Conservation (phyloP, 2,797 vertebrate species). For the Echeneis naucrates region DNA sequence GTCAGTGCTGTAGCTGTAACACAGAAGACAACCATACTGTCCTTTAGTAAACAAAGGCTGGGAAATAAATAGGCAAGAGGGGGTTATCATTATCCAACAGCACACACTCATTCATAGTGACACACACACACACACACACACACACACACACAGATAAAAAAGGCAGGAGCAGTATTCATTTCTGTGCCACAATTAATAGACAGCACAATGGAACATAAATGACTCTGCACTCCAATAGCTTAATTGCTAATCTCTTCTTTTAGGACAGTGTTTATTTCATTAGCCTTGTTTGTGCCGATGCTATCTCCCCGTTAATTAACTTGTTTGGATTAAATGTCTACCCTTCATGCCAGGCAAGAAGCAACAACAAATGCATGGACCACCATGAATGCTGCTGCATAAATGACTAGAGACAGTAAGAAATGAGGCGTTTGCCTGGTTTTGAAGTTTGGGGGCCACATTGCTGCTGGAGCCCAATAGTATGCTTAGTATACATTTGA, state of each 20-base stretch:
- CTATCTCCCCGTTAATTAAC: constrained; percentile 78
- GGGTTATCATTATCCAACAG: constrained; percentile 50
- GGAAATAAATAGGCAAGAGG: constrained; percentile 44
- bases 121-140: constrained; percentile 10
- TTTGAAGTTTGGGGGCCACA: neutral
- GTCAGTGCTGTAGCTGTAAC: constrained; percentile 42
- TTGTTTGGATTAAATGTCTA: constrained; percentile 74
- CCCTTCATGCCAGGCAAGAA: constrained; percentile 41
- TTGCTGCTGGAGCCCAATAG: neutral
- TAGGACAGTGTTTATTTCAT: constrained; percentile 80
- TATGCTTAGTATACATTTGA: neutral
- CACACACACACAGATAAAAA: constrained; percentile 18
- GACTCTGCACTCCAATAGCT: constrained; percentile 69
- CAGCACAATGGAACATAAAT: constrained; percentile 72
- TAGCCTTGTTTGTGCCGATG: constrained; percentile 64
- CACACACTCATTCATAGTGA: constrained; percentile 7
- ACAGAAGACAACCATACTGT: constrained; percentile 49
- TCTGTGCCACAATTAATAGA: constrained; percentile 64
- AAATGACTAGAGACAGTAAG: neutral
- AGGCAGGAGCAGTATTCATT: constrained; percentile 59
- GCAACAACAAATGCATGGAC: constrained; percentile 43
- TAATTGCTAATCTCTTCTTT: constrained; percentile 81
- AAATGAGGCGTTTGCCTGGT: neutral
- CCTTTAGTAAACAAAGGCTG: constrained; percentile 55
- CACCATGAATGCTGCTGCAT: constrained; percentile 4